Evolutionary conservation across 2,888 invertebrate species (phyloP), one percentile per base, ranked within the genome.

Genomic region (Aromia moschata): DNA sequence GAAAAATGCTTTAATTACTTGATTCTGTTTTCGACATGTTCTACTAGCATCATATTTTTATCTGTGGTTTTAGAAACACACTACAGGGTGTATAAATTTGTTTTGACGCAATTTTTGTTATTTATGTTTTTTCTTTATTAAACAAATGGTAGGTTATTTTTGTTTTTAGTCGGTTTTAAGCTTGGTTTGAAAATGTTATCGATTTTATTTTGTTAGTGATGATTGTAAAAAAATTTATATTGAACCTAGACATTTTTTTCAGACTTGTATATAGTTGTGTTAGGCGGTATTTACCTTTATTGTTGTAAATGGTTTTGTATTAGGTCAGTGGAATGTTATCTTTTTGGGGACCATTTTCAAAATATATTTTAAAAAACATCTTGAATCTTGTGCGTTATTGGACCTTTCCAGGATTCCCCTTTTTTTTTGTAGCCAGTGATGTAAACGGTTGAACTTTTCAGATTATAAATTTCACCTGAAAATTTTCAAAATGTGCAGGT

Each of bases 321-420:
- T 65, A 69, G 71, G 72, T 71, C 69, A 70, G 69, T 73, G 74
- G 75, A 75, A 68, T 74, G 74, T 75, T 74, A 74, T 73, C 71
- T 72, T 70, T n/a, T 72, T 70, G 73, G 75, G 75, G 75, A 75
- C 75, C 75, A 75, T 74, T 75, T 70, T 71, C 60, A 68, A 67
- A 72, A 73, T 72, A 73, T 70, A 73, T 70, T 70, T 69, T 69
- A 62, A 66, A 71, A 70, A 58, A 25, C 47, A 49, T 31, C 15
- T 31, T 46, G 2, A 25, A n/a, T n/a, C n/a, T n/a, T n/a, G n/a
- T n/a, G n/a, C n/a, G n/a, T n/a, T n/a, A n/a, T n/a, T n/a, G n/a
- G n/a, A n/a, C n/a, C n/a, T n/a, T n/a, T n/a, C n/a, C n/a, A n/a
- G n/a, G n/a, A n/a, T n/a, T n/a, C n/a, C n/a, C n/a, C n/a, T n/a